phyloP scores from a whole-genome alignment of 2,888 invertebrate species.

The Trisateles emortualis region DNA sequence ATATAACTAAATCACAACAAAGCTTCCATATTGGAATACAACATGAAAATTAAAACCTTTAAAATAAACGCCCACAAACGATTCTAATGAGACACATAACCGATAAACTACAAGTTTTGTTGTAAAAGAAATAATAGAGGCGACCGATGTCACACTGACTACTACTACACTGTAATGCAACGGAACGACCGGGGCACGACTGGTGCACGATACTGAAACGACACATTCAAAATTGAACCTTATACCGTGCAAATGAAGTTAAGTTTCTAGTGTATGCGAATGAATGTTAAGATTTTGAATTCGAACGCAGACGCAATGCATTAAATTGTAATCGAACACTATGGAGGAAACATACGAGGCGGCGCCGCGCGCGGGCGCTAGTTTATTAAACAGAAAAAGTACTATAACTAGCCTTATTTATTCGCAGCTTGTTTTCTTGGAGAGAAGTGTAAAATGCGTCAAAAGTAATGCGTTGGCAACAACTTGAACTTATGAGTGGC shows the following conservation, averaged over 20 bases:
- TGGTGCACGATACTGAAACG: constrained; percentile 41
- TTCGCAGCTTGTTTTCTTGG: constrained; percentile 38
- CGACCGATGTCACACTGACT: constrained; percentile 65
- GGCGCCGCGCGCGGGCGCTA: constrained; percentile 42
- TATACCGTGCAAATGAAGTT: constrained; percentile 38
- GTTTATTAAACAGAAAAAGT: constrained; percentile 46
- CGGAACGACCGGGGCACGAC: constrained; percentile 69
- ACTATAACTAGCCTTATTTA: constrained; percentile 48
- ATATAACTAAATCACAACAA: neutral
- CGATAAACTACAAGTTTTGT: constrained; percentile 67
- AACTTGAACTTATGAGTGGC: constrained; percentile 17
- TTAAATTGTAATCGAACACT: constrained; percentile 87
- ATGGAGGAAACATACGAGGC: constrained; percentile 50
- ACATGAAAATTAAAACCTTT: constrained; percentile 31
- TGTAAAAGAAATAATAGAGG: constrained; percentile 64
- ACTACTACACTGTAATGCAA: constrained; percentile 70
- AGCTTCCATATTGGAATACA: constrained; percentile 12
- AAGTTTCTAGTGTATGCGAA: constrained; percentile 35
- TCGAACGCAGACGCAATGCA: constrained; percentile 73
- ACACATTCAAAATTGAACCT: constrained; percentile 31
- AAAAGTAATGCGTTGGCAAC: constrained; percentile 21
- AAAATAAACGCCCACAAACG: constrained; percentile 45
- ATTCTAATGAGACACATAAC: constrained; percentile 56
- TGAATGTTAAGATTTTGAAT: constrained; percentile 70
- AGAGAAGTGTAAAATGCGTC: constrained; percentile 23